Base-by-base conservation (phyloP, 23 tunicate species). In the Ciona savignyi region DNA sequence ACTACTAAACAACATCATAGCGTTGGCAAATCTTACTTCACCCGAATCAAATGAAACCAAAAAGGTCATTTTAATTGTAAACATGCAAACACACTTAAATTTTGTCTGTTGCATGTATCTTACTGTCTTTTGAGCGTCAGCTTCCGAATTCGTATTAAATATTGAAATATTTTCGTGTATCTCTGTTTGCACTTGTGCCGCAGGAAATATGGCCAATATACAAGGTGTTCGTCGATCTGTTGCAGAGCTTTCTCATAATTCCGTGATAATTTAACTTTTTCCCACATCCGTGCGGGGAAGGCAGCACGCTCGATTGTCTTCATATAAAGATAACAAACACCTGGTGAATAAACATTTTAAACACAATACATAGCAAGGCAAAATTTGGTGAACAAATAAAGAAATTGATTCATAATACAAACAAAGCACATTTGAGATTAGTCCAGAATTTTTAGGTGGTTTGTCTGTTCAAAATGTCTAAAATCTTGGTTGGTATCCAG, bases 151-250 rank as follows among this genome's bases (percentile, higher is more conserved):
- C 99, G 82, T 0, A 94, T 94, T 60, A 94, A 70, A 76, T 94
- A 94, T 66, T 94, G 99, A 75, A 80, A 94, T 15, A 94, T 94
- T 79, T 94, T 94, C 20, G 99, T 94, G 76, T 78, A 94, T 22
- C 99, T 86, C 76, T 94, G 99, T 32, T 94, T 94, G 71, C 95
- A 87, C 34, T 94, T 94, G 80, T 94, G 99, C n/a, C 99, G 75
- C 30, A 94, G 33, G 70, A 94, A 94, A 28, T 87, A 88, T 9
- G 99, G 99, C 99, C 99, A 94, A 33, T 87, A 94, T n/a, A 94
- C 70, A 23, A 94, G 76, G 31, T 94, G 82, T 51, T 87, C 90
- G 71, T 87, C 95, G 20, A 94, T 94, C 60, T 94, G 95, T 34
- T 87, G 85, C 79, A 94, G 56, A 21, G 99, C 99, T 71, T 78